These are phyloP conservation scores for Micronycteris hirsuta DNA, from an alignment of 2,113 vertebrate genomes.

Conservation along the genomic window DNA sequence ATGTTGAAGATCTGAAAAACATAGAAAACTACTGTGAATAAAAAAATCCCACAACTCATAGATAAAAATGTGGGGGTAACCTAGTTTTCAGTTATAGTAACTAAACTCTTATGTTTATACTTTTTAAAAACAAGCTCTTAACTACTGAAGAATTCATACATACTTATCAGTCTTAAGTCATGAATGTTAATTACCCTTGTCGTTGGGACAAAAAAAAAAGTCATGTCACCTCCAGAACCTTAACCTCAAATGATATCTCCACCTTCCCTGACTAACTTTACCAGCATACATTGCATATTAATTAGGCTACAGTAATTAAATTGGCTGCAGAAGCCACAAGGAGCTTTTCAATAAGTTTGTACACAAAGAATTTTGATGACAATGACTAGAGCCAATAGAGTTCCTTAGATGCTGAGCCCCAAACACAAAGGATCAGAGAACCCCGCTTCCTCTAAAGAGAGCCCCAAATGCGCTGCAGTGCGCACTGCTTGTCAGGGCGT, in stretches of 20 bases:
- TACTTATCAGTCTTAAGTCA: neutral
- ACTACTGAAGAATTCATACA: neutral
- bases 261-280: neutral
- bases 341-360: neutral
- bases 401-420: neutral
- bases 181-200: neutral
- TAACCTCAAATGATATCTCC: neutral
- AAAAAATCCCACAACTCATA: neutral
- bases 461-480: rapidly evolving
- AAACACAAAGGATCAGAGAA: neutral
- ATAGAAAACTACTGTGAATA: neutral
- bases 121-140: neutral
- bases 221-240: neutral
- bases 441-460: neutral
- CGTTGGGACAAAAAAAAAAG: neutral
- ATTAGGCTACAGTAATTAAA: neutral
- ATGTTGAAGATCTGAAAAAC: neutral
- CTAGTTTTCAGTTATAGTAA: neutral
- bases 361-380: neutral
- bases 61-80: neutral
- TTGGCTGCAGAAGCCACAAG: neutral
- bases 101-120: neutral
- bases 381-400: neutral
- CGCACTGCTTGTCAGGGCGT: neutral
- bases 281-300: neutral